Conservation (phyloP, 2,888 invertebrate genomes). For the Plebejus argus region DNA sequence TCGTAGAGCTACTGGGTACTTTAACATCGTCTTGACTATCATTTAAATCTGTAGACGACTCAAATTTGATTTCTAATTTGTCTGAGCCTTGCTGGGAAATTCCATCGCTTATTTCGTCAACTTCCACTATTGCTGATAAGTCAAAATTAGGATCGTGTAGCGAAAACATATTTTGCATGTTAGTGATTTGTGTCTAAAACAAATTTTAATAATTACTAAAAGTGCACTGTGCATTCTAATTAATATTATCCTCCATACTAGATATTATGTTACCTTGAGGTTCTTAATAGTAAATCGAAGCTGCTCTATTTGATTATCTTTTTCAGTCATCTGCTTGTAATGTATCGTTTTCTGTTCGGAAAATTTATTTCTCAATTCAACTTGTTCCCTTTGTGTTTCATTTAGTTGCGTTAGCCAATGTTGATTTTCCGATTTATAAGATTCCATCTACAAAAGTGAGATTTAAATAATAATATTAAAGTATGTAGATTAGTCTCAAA, state of each 20-base stretch:
- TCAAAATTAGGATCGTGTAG: slow-evolving; percentile 74
- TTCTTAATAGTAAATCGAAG: slow-evolving; percentile 65
- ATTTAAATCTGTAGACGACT: slow-evolving; percentile 61
- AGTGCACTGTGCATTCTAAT: neutral
- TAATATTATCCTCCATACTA: neutral
- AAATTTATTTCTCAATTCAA: slow-evolving; percentile 72
- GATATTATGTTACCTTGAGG: slow-evolving; percentile 55
- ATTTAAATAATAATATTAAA: neutral
- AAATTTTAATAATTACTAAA: neutral
- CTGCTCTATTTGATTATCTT: slow-evolving; percentile 71
- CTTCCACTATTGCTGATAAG: slow-evolving; percentile 73
- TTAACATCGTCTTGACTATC: slow-evolving; percentile 62
- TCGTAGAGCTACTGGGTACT: slow-evolving; percentile 61
- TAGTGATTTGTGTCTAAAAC: slow-evolving; percentile 69
- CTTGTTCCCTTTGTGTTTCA: slow-evolving; percentile 75
- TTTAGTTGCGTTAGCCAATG: slow-evolving; percentile 82
- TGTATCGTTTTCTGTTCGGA: slow-evolving; percentile 68
- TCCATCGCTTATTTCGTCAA: slow-evolving; percentile 66
- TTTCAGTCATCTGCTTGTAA: slow-evolving; percentile 67
- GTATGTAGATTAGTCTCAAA: neutral
- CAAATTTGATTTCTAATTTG: slow-evolving; percentile 67
- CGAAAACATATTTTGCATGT: slow-evolving; percentile 72
- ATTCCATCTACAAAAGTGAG: slow-evolving; percentile 65
- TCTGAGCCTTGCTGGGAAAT: slow-evolving; percentile 64
- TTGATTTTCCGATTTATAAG: slow-evolving; percentile 83